phyloP scores from a whole-genome alignment of 2,797 vertebrate species.

The Cossypha caffra region DNA sequence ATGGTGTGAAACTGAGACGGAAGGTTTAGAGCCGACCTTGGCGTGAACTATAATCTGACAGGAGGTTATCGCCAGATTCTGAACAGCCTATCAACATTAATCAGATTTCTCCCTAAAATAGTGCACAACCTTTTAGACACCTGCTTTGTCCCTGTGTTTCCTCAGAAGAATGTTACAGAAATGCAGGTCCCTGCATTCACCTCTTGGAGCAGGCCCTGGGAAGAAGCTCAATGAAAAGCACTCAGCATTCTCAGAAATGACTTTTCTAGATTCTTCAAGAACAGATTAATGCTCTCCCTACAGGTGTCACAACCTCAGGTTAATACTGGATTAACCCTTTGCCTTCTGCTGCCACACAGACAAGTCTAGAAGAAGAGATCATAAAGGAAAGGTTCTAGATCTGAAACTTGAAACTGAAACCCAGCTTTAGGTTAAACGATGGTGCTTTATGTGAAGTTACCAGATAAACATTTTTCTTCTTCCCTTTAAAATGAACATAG shows the following conservation, averaged over 20 bases:
- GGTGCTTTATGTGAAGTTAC: background rate
- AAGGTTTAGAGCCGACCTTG: slow-evolving; percentile 54
- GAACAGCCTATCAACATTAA: slow-evolving; percentile 70
- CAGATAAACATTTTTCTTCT: rapidly evolving
- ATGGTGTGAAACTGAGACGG: slow-evolving; percentile 54
- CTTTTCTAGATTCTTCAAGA: background rate
- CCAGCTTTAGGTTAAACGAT: background rate
- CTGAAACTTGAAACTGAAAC: background rate
- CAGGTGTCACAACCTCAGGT: background rate
- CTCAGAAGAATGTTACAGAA: background rate
- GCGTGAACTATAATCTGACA: slow-evolving; percentile 69
- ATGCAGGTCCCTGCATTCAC: background rate
- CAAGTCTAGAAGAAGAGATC: background rate
- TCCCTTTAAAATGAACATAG: background rate
- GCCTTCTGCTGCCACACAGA: background rate
- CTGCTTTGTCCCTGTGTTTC: slow-evolving; percentile 6
- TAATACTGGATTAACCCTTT: background rate
- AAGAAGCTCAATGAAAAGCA: background rate
- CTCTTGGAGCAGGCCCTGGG: background rate
- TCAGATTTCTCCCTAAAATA: slow-evolving; percentile 77
- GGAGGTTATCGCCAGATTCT: slow-evolving; percentile 58
- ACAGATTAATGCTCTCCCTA: background rate
- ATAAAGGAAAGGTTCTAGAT: background rate
- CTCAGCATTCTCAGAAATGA: rapidly evolving
- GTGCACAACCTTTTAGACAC: slow-evolving; percentile 69